phyloP scores from a whole-genome alignment of 2,113 vertebrate species.

The Rostratula benghalensis region DNA sequence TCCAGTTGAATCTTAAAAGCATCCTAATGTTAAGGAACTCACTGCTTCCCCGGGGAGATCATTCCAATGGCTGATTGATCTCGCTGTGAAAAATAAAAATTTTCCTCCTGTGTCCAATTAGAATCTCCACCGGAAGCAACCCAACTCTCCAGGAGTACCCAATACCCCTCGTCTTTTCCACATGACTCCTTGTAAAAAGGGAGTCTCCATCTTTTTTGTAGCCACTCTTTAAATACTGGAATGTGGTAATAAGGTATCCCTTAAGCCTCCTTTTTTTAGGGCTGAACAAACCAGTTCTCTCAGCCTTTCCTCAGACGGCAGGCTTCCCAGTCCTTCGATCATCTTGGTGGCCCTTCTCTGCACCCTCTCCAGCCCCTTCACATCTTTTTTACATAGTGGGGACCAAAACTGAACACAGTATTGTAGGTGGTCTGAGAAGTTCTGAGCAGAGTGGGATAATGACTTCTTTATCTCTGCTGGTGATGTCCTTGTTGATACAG shows the following conservation, averaged over 20 bases:
- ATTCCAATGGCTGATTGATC: background rate
- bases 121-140: background rate
- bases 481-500: background rate
- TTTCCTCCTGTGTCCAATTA: background rate
- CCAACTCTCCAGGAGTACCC: no score
- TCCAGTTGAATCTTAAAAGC: background rate
- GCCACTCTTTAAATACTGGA: background rate
- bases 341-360: background rate
- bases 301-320: background rate
- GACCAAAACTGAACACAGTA: background rate
- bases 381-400: background rate
- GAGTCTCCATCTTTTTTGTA: background rate
- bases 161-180: background rate
- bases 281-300: background rate
- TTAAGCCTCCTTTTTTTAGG: background rate
- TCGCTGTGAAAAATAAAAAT: background rate
- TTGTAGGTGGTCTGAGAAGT: background rate
- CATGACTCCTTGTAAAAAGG: background rate
- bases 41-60: background rate
- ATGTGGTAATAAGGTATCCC: background rate
- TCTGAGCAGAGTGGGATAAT: background rate
- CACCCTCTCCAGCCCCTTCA: background rate
- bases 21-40: background rate
- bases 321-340: background rate
- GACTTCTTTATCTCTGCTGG: background rate